Evolutionary conservation across 2,797 vertebrate species (phyloP).

Genomic region (Pantherophis vulpinus): DNA sequence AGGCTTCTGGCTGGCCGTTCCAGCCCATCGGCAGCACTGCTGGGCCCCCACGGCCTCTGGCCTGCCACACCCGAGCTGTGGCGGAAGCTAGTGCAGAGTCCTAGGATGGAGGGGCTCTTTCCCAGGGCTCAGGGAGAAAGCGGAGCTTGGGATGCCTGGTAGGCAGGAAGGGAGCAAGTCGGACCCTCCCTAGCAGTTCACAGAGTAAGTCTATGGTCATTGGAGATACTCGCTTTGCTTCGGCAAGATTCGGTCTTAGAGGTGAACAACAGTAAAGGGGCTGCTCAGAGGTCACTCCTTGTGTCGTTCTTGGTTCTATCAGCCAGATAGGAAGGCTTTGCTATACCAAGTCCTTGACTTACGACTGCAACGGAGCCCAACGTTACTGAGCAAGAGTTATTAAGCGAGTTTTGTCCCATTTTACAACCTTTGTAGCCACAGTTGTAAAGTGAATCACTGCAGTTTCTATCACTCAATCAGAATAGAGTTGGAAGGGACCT

Average conservation of each 20-base stretch:
- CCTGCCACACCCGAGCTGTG: background rate
- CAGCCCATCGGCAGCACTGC: background rate
- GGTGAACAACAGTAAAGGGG: background rate
- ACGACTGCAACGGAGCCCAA: background rate
- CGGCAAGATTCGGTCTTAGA: background rate
- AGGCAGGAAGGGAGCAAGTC: background rate
- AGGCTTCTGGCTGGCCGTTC: background rate
- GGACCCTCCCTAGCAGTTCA: background rate
- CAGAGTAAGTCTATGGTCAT: background rate
- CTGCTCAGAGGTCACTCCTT: background rate
- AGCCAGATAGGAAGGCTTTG: background rate
- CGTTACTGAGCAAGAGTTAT: background rate
- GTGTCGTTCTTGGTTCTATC: background rate
- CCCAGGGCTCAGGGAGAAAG: background rate
- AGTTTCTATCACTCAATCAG: too few species aligned
- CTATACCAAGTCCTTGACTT: background rate
- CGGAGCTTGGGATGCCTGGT: background rate
- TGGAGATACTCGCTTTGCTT: background rate
- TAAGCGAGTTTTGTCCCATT: too few species aligned
- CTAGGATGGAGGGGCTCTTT: background rate
- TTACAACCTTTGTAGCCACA: too few species aligned
- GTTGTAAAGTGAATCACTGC: too few species aligned
- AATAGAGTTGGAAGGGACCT: too few species aligned
- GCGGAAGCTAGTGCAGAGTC: background rate
- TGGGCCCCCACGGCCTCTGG: background rate